Evolutionary conservation across 2,888 invertebrate species (phyloP), one percentile per base, ranked within the genome.

Genomic region (Chrysomela aeneicollis): DNA sequence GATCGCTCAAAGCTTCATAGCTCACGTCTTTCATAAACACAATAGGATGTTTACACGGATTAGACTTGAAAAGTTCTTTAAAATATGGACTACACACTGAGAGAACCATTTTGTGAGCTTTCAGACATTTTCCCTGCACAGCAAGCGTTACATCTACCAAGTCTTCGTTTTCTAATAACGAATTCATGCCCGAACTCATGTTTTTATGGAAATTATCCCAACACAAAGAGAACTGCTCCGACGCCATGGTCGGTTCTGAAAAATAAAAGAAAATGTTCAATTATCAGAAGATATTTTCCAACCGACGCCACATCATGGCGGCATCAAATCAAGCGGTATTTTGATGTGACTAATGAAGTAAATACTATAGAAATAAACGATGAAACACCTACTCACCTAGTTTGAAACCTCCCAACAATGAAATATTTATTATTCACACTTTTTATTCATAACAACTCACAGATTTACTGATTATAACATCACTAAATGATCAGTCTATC

Each of bases 131-230:
- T 35, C 90, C 90, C 70, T 82, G 82, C 5, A 81, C 81, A 2
- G 83, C 82, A 49, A 83, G 72, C 6, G 83, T 83, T n/a, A 83
- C 82, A 73, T 83, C 83, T n/a, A 83, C 83, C 60, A 83, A 74
- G 70, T 82, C 82, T 73, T 83, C 82, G 63, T 75, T 79, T 71
- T 82, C 80, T 32, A 82, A 66, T 64, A 83, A 68, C 6, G 81
- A 78, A 75, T 89, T 89, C 72, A 90, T 89, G 64, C 89, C 89
- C 78, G 87, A 86, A 74, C 88, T 87, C 75, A 90, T 85, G 79
- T 89, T 90, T 70, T 87, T 87, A 82, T 89, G 89, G 85, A 90
- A 90, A 83, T 90, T 89, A 80, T 90, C 90, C 90, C 90, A 90
- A 80, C 88, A 87, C 81, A 90, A 85, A 80, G 90, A 90, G 80